Evolutionary conservation across 30 jellyfish, hydroid and myxozoan genomes (phyloP), one percentile per base, ranked within the genome.

Genomic region (Nemopilema nomurai): DNA sequence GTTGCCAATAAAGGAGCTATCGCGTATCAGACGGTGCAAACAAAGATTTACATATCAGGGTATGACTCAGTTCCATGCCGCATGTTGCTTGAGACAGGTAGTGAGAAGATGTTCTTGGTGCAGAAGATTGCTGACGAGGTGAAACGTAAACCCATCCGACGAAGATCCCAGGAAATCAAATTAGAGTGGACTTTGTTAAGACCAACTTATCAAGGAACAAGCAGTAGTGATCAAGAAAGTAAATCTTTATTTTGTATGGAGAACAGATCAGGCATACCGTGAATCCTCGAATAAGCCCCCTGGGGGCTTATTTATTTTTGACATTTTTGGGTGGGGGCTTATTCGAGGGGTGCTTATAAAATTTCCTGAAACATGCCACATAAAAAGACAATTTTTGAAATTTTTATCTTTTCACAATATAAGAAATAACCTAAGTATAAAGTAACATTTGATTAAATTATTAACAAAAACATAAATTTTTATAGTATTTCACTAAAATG

Each of bases 11-110:
- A 81, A 74, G 84, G 74, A 71, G 90, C 90, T 57, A 81, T 69
- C 33, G 90, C 90, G 53, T 81, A 20, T 50, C 90, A 81, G 28
- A 81, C 83, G 51, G 90, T 81, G 18, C 84, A 68, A 18, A 84
- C 84, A 18, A 67, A 57, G 84, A 71, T 71, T 4, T 67, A 57
- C 83, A 69, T 68, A 13, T 84, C 84, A 20, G 90, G 90, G 49
- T 66, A 81, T 9, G 33, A 32, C 26, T 22, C 84, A 41, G 84
- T 71, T 20, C 76, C 84, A 81, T 81, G 90, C 71, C 64, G 90
- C 16, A 81, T 71, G 77, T 76, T 81, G 30, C 51, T 31, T 18
- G 90, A 81, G 27, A 66, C 90, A 20, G 90, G 90, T 16, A 81
- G 84, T 81, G 77, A 81, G 50, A 33, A 29, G 31, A 81, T 84